Conservation (phyloP, 2,888 invertebrate genomes). For the Rhyacophila evoluta region DNA sequence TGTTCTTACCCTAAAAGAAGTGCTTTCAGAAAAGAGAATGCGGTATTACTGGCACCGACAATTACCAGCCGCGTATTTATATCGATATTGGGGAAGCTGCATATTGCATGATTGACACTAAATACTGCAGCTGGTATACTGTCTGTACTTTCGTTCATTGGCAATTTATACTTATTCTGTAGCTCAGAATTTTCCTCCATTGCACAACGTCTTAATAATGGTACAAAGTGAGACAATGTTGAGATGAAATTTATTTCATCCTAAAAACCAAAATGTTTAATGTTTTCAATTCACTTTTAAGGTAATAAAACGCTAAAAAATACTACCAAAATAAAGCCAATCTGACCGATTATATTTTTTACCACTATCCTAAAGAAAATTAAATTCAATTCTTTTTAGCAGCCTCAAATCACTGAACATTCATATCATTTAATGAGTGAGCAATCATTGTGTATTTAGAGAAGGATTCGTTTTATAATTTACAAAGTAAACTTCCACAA, state of each 20-base stretch:
- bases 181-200: conserved; percentile 61
- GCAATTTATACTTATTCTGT: neutral
- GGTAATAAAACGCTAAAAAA: too few relatives aligned
- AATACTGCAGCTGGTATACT: conserved; percentile 64
- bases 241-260: conserved; percentile 63
- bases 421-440: too few relatives aligned
- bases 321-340: too few relatives aligned
- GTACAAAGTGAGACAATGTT: conserved; percentile 63
- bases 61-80: conserved; percentile 75
- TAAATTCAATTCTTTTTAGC: too few relatives aligned
- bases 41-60: conserved; percentile 75
- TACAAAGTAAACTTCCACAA: too few relatives aligned
- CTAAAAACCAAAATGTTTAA: conserved; percentile 11
- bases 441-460: too few relatives aligned
- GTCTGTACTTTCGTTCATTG: neutral
- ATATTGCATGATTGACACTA: conserved; percentile 67
- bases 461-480: too few relatives aligned
- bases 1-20: conserved; percentile 68
- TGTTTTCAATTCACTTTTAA: too few relatives aligned
- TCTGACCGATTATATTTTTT: too few relatives aligned
- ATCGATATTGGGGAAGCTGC: conserved; percentile 66
- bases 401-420: too few relatives aligned
- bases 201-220: conserved; percentile 62
- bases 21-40: conserved; percentile 73
- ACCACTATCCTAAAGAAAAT: too few relatives aligned